Conservation (phyloP, 1,140 invertebrate genomes). For the Monomorium pharaonis region DNA sequence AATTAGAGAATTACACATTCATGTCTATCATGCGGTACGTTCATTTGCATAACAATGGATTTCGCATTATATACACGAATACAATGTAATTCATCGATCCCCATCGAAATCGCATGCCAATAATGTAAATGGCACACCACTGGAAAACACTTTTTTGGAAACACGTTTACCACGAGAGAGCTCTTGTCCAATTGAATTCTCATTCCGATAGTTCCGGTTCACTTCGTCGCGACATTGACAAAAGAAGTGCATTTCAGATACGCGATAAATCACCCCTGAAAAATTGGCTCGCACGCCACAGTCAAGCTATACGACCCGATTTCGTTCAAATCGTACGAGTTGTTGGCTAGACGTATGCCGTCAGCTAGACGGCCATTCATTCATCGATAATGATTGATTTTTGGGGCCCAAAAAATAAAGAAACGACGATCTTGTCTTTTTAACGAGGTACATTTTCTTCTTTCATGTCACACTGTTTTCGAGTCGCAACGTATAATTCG, state of each 20-base stretch:
- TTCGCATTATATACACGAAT: not conserved
- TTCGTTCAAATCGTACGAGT: conserved; percentile 23
- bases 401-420: not conserved
- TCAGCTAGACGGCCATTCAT: conserved; percentile 31
- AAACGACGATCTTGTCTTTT: not conserved
- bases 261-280: conserved; percentile 53
- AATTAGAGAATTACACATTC: not conserved
- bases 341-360: too few relatives aligned
- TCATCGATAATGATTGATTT: conserved; percentile 31
- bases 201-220: conserved; percentile 38
- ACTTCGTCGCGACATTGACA: conserved; percentile 32
- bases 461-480: not conserved
- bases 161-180: conserved; percentile 5
- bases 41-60: not conserved
- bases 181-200: conserved; percentile 20
- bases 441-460: not conserved
- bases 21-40: not conserved
- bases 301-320: conserved; percentile 32
- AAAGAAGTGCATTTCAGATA: conserved; percentile 52
- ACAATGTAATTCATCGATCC: not conserved
- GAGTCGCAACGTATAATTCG: not conserved
- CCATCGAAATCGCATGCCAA: not conserved
- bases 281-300: conserved; percentile 39
- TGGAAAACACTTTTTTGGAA: conserved; percentile 12
- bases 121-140: not conserved